These are phyloP conservation scores for Gnathonemus echidnorhynchus DNA, from an alignment of 2,113 vertebrate species.

Conservation along the genomic window DNA sequence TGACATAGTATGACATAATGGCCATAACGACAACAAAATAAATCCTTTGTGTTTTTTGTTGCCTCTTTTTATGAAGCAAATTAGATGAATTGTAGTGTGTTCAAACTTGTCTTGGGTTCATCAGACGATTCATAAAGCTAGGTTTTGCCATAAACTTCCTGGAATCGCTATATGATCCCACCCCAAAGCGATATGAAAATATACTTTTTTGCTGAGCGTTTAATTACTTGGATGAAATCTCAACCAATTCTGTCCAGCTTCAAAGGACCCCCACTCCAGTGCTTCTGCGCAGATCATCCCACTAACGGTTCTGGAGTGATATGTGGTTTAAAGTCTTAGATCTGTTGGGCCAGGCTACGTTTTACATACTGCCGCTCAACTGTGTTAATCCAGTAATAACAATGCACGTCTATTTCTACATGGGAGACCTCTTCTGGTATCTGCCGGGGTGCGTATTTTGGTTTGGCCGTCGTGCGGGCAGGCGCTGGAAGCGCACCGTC, in stretches of 20 bases:
- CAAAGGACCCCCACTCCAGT: not conserved
- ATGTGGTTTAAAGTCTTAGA: not conserved
- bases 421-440: not conserved
- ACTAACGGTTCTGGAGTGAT: not conserved
- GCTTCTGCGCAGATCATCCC: not conserved
- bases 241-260: not conserved
- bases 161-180: not conserved
- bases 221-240: not conserved
- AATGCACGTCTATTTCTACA: not conserved
- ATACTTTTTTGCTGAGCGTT: not conserved
- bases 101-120: not conserved
- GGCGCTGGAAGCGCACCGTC: constrained; percentile 24
- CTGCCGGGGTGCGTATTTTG: not conserved
- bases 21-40: not conserved
- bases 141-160: not conserved
- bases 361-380: not conserved
- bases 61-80: not conserved
- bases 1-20: not conserved
- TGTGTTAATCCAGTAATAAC: constrained; percentile 3
- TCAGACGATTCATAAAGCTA: not conserved
- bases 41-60: not conserved
- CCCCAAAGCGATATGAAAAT: not conserved
- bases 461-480: constrained; percentile 25
- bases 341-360: not conserved
- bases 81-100: not conserved